Evolutionary conservation across 2,888 invertebrate species (phyloP), one percentile per base, ranked within the genome.

Genomic region (Limnephilus auricula): DNA sequence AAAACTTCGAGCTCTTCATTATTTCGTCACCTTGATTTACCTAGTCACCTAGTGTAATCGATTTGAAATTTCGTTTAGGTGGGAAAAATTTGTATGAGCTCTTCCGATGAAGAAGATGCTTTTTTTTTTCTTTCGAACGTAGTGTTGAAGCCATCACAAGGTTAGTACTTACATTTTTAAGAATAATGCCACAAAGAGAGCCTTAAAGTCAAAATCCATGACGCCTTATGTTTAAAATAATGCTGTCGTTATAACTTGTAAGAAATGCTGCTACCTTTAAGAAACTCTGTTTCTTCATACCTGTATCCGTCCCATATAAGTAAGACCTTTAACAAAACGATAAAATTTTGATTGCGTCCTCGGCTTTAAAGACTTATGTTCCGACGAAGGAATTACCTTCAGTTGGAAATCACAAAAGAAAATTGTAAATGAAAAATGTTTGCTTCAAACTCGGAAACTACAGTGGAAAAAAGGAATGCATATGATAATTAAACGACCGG

Each of bases 401-500:
- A 9, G 9, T 9, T n/a, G 25, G 25, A 65, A 65, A 65, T 65
- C 65, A 65, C 25, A 25, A 10, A n/a, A 65, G 65, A 65, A 65
- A 65, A 25, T 65, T 65, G 65, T 65, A 25, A 65, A 25, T 65
- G 4, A n/a, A 65, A 65, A 65, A 65, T 65, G 25, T 65, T 65
- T 65, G n/a, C 65, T 65, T 6, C 65, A 9, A 65, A n/a, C 65
- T 65, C 18, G 82, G 34, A 80, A 80, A 80, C 82, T 84, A 32
- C 84, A n/a, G 37, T 15, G 30, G 37, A 84, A n/a, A 85, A 85
- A 85, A 37, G 40, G 15, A 37, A 40, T 40, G 65, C 25, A 85
- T 85, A 90, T 78, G 85, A 90, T 90, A 90, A 90, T 90, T 90
- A 86, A 90, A 78, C 65, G 87, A 45, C 25, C 37, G 40, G 87